Evolutionary conservation across 1,140 invertebrate genomes (phyloP), one percentile per base, ranked within the genome.

Genomic region (Neodiprion pinetum): DNA sequence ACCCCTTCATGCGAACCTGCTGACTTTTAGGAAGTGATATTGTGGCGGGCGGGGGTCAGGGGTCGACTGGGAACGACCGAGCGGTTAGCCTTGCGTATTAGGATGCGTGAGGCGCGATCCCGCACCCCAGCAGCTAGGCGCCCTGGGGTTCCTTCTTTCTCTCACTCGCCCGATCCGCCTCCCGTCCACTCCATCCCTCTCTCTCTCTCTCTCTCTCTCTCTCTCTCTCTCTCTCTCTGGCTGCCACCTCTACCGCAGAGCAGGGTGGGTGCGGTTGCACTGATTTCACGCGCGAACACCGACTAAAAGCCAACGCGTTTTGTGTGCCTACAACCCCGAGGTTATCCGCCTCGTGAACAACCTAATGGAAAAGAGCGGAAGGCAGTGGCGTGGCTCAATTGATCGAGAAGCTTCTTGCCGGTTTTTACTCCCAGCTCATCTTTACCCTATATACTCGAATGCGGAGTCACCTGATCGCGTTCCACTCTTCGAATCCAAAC

Each of bases 151-250:
- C 53, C 53, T 17, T 61, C 53, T 40, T 17, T 65, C 12, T 65
- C 61, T 65, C 71, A 69, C 75, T 74, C 73, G 66, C 70, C 70
- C 49, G 12, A 68, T 53, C 68, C 48, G 23, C 74, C 74, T 69
- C 70, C 40, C 65, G 10, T n/a, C 9, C 61, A 72, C 17, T 17
- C 17, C 17, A 17, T 17, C 17, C 17, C 17, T 17, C 17, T 17
- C 17, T 17, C 17, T 17, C 17, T 17, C 74, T 77, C 70, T 71
- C 47, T 67, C 69, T 68, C 67, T 75, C 74, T 40, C 40, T 14
- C 14, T 21, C 67, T 77, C 50, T 71, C 65, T 48, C 66, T 71
- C 23, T 73, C 61, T 14, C 17, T 17, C 61, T 17, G 12, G 12
- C 21, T 21, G 49, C 17, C 71, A 50, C 14, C 48, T 40, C 73